phyloP scores from a whole-genome alignment of 2,797 vertebrate species.

The Avahi laniger region DNA sequence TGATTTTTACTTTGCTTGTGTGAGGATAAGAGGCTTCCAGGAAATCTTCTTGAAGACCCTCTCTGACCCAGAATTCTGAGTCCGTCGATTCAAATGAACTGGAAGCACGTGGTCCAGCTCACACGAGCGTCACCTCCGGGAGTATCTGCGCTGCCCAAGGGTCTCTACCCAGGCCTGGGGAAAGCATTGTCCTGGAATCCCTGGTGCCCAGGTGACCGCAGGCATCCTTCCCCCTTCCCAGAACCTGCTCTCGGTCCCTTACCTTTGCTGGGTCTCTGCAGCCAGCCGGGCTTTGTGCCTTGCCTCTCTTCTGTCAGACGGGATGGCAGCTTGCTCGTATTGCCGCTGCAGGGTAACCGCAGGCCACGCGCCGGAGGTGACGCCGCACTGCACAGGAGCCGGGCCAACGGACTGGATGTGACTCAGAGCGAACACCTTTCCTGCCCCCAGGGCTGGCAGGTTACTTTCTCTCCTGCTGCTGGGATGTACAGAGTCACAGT shows the following conservation, averaged over 20 bases:
- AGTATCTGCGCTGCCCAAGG: fast-evolving
- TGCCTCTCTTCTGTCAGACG: neutral
- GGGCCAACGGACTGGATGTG: too few relatives aligned
- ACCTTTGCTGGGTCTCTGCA: fast-evolving
- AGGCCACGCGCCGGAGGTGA: too few relatives aligned
- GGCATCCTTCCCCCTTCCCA: fast-evolving
- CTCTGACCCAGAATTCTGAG: neutral
- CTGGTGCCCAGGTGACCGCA: neutral
- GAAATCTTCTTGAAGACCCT: neutral
- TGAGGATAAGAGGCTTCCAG: neutral
- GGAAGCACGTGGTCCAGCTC: fast-evolving
- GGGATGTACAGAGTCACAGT: fast-evolving
- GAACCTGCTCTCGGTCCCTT: fast-evolving
- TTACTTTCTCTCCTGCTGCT: fast-evolving
- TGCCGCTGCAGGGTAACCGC: too few relatives aligned
- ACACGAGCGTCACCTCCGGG: fast-evolving
- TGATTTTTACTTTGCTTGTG: neutral
- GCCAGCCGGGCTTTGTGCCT: neutral
- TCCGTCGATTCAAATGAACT: neutral
- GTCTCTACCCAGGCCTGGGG: neutral
- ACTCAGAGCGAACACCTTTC: fast-evolving
- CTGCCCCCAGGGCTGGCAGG: fast-evolving
- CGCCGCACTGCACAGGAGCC: fast-evolving
- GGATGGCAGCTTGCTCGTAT: fast-evolving
- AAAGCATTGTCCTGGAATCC: too few relatives aligned